phyloP scores from a whole-genome alignment of 2,888 invertebrate genomes.

The Amphipyra berbera region DNA sequence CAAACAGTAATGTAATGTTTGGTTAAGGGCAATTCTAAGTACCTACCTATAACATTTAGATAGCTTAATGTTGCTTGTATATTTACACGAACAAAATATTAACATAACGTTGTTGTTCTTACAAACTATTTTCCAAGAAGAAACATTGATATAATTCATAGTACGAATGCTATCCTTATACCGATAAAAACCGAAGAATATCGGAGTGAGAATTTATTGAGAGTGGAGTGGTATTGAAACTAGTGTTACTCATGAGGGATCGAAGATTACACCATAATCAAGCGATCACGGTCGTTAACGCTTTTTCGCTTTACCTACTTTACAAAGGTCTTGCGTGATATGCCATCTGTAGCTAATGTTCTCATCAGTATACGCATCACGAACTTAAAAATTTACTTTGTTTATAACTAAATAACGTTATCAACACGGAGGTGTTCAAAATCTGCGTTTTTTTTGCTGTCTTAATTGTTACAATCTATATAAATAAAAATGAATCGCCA shows the following conservation, averaged over 20 bases:
- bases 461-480: no score
- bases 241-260: background rate
- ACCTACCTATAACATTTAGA: no score
- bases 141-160: no score
- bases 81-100: background rate
- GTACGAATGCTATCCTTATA: no score
- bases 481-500: no score
- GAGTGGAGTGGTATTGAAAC: background rate
- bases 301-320: conserved; percentile 20
- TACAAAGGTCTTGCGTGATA: conserved; percentile 20
- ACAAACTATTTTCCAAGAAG: no score
- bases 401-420: conserved; percentile 8
- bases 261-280: conserved; percentile 5
- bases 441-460: background rate
- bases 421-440: background rate
- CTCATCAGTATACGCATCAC: conserved; percentile 15
- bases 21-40: no score
- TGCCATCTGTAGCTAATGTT: conserved; percentile 27
- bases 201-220: background rate
- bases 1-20: no score
- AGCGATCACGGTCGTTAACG: conserved; percentile 4
- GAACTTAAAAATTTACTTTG: conserved; percentile 4
- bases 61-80: no score
- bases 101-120: background rate
- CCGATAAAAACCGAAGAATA: background rate